These are phyloP conservation scores for Aphelenchoides fujianensis DNA, from an alignment of 1,140 invertebrate genomes.

Conservation along the genomic window DNA sequence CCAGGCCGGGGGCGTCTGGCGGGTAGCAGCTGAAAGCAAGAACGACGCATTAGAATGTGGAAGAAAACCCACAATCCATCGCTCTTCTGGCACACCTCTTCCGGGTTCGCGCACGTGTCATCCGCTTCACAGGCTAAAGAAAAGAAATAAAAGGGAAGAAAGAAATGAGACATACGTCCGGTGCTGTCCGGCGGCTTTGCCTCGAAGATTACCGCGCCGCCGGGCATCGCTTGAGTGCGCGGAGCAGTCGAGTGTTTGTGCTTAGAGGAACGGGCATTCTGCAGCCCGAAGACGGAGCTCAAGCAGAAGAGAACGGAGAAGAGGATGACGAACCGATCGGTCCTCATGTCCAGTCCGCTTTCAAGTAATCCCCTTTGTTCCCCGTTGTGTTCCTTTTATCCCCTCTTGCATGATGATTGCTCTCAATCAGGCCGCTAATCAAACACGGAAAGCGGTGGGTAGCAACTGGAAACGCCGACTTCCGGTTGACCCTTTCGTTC, in stretches of 20 bases:
- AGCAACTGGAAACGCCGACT: too few species aligned
- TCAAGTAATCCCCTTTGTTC: not conserved
- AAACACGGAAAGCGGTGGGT: too few species aligned
- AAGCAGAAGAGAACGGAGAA: not conserved
- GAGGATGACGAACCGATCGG: not conserved
- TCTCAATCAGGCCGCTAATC: too few species aligned
- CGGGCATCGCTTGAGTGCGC: not conserved
- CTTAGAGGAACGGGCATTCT: too few species aligned
- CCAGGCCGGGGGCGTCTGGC: not conserved
- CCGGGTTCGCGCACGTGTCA: not conserved
- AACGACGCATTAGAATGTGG: too few species aligned
- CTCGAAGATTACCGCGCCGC: not conserved
- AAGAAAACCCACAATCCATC: conserved; percentile 5
- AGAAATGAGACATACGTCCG: not conserved
- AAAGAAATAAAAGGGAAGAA: not conserved
- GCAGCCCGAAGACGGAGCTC: not conserved
- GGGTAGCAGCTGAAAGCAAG: not conserved
- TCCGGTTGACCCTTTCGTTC: too few species aligned
- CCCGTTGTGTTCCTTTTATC: not conserved
- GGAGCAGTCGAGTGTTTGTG: too few species aligned
- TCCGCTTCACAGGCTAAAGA: not conserved
- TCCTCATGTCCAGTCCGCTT: not conserved
- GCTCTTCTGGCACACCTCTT: not conserved
- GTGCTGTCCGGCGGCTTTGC: not conserved
- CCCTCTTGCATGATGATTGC: too few species aligned